These are phyloP conservation scores for Didymodactylos carnosus DNA, from an alignment of 2,888 invertebrate genomes.

Conservation along the genomic window DNA sequence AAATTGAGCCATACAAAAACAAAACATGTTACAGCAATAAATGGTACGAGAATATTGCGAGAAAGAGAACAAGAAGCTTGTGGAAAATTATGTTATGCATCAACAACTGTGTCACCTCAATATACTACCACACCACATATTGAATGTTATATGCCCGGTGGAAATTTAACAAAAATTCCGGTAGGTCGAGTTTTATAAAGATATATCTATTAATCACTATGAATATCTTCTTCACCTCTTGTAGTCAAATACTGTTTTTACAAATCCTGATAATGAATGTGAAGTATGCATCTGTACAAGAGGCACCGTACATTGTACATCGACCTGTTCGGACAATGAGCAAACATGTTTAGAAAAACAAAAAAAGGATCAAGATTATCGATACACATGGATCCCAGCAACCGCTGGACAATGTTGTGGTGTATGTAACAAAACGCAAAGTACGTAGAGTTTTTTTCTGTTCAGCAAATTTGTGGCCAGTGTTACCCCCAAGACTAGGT, in stretches of 20 bases:
- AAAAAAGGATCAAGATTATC: neutral
- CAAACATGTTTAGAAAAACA: neutral
- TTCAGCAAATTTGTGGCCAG: too few species aligned
- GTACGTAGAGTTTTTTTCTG: neutral
- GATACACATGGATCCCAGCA: neutral
- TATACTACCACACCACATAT: neutral
- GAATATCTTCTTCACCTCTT: too few species aligned
- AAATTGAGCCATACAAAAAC: conserved; percentile 18
- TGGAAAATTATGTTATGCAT: neutral
- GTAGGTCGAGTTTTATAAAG: too few species aligned
- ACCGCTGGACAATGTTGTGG: neutral
- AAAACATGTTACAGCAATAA: conserved; percentile 26
- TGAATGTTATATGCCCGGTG: neutral
- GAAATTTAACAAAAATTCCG: neutral
- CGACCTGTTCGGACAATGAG: neutral
- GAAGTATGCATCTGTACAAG: neutral
- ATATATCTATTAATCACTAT: too few species aligned
- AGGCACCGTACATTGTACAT: neutral
- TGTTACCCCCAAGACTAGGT: too few species aligned
- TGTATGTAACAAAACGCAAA: neutral
- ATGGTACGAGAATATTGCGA: conserved; percentile 1
- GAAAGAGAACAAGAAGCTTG: neutral
- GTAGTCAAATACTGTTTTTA: neutral
- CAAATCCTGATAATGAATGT: neutral
- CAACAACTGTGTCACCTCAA: too few species aligned